Conservation (phyloP, 1,140 invertebrate species). For the Neotoxoptera formosana region DNA sequence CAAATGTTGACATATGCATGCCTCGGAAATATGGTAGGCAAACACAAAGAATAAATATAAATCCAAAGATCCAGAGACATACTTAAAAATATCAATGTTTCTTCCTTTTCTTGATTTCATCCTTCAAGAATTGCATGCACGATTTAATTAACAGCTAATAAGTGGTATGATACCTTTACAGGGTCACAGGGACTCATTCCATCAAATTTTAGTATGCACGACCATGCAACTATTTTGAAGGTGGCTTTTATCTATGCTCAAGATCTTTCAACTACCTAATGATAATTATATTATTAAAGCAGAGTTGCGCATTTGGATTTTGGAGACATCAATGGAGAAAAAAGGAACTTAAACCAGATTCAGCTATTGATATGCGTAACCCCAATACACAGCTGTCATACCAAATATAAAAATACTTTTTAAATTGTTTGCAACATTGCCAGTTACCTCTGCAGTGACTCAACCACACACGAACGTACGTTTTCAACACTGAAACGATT, state of each 20-base stretch:
- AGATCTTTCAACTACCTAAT: not conserved
- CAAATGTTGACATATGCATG: not conserved
- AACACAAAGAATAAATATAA: not conserved
- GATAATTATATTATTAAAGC: not conserved
- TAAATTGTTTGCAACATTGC: not conserved
- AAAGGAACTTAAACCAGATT: not conserved
- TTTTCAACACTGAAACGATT: not conserved
- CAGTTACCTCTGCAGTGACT: too few species aligned
- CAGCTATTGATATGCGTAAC: not conserved
- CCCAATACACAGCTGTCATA: not conserved
- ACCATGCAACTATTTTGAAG: not conserved
- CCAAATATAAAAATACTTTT: not conserved
- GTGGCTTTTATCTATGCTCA: not conserved
- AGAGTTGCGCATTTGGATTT: conserved; percentile 4
- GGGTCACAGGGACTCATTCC: not conserved
- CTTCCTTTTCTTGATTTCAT: conserved; percentile 14
- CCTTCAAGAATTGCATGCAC: not conserved
- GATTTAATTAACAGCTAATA: too few species aligned
- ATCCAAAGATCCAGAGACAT: not conserved
- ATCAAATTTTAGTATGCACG: not conserved
- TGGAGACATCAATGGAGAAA: not conserved
- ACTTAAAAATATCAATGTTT: conserved; percentile 5
- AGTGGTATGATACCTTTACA: too few species aligned
- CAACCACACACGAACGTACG: not conserved
- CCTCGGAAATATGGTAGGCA: not conserved